Conservation (phyloP, 2,113 vertebrate genomes). For the Antigone vipio region DNA sequence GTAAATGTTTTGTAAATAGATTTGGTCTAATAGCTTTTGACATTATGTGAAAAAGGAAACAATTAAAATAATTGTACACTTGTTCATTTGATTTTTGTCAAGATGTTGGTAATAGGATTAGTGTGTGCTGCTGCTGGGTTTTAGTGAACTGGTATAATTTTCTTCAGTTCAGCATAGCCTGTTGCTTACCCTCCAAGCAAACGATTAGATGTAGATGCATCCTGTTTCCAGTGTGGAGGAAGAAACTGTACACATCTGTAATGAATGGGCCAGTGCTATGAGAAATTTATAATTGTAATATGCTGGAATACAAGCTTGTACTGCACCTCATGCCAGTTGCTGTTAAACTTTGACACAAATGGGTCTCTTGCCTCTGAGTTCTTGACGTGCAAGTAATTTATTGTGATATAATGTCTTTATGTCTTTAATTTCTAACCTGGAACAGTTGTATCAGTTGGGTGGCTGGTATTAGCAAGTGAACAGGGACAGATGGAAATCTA, state of each 20-base stretch:
- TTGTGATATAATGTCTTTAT: neutral
- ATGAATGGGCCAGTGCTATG: neutral
- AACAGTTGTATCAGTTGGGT: neutral
- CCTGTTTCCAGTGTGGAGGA: neutral
- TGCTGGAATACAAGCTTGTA: neutral
- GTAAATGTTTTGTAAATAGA: constrained; percentile 48
- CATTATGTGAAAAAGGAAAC: constrained; percentile 33
- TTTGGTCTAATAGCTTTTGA: constrained; percentile 32
- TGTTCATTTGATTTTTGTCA: constrained; percentile 49
- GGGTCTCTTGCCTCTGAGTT: neutral
- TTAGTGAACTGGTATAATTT: neutral
- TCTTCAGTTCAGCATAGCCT: neutral
- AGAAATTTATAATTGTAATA: neutral
- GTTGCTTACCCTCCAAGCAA: neutral
- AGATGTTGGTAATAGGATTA: constrained; percentile 56
- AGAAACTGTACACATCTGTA: neutral
- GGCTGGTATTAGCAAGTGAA: neutral
- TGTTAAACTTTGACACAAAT: neutral
- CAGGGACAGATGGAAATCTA: neutral
- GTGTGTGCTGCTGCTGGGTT: neutral
- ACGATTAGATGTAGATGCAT: neutral
- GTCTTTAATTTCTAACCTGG: neutral
- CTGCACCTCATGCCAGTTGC: neutral
- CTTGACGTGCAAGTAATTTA: neutral
- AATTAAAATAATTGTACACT: constrained; percentile 60